Conservation (phyloP, 2,797 vertebrate species). For the Periophthalmus magnuspinnatus region DNA sequence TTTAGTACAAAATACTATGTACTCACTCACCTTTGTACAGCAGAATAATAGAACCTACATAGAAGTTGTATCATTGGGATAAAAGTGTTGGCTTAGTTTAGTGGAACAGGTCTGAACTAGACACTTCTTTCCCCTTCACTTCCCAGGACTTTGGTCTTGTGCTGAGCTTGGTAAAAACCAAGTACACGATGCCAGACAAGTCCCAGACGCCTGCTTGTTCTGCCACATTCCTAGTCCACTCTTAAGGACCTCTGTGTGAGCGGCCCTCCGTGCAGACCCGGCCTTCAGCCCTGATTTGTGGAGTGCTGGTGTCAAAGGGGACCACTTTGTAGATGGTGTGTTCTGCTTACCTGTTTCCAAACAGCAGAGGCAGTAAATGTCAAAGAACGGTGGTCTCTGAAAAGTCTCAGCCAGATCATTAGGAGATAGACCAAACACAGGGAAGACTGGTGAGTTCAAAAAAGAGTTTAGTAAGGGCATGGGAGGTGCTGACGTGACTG, state of each 20-base stretch:
- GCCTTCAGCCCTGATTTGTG: slow-evolving; percentile 79
- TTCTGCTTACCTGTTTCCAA: slow-evolving; percentile 77
- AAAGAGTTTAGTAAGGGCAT: slow-evolving; percentile 1
- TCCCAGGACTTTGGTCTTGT: slow-evolving; percentile 36
- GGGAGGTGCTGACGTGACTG: neutral
- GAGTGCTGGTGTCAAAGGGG: slow-evolving; percentile 80
- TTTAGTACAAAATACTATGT: neutral
- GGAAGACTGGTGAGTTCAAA: slow-evolving; percentile 34
- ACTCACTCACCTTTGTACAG: neutral
- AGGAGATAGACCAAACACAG: slow-evolving; percentile 36
- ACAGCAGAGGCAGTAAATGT: slow-evolving; percentile 74
- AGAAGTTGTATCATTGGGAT: slow-evolving; percentile 34
- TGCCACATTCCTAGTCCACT: slow-evolving; percentile 69
- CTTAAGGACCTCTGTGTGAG: slow-evolving; percentile 71
- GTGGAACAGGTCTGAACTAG: slow-evolving; percentile 32
- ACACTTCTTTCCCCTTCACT: slow-evolving; percentile 30
- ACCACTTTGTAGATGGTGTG: slow-evolving; percentile 79
- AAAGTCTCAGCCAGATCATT: slow-evolving; percentile 68
- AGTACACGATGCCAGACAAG: slow-evolving; percentile 63
- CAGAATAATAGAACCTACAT: slow-evolving; percentile 31
- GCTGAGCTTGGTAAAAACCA: slow-evolving; percentile 54
- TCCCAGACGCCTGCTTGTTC: slow-evolving; percentile 69
- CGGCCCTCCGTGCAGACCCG: slow-evolving; percentile 58
- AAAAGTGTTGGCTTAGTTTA: slow-evolving; percentile 28
- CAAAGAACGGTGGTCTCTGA: slow-evolving; percentile 73